Base-by-base conservation (phyloP, 2,888 invertebrate species). In the Heliconius ethilla region DNA sequence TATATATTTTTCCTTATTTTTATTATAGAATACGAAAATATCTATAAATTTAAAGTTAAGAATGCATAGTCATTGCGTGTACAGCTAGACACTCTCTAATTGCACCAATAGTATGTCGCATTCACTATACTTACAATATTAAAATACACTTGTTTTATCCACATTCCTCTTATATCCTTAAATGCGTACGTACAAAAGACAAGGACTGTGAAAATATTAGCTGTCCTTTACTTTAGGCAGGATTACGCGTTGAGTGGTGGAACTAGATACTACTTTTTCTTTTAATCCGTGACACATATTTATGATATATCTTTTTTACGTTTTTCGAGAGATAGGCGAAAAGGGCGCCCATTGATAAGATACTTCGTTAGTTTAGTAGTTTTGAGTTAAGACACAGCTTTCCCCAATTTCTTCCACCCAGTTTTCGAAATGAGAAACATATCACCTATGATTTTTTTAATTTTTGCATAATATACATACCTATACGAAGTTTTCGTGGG, bases 231-330 rank as follows among this genome's bases (percentile, higher is more conserved):
- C 69, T 69, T 40, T 15, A 45, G 37, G 25, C 15, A 40, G 69
- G 40, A 69, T 69, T 69, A 69, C 69, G 15, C 40, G 25, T 69
- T 40, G 40, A 69, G 40, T 69, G 40, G 27, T 69, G 15, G 37
- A 13, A 69, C 40, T 25, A 40, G 69, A 69, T 45, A 69, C 15
- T 25, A 40, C 25, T 15, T 45, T 69, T 69, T 40, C 25, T 69
- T 25, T 13, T 69, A 69, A 69, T 69, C 69, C 40, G 25, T 69
- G 18, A 15, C 18, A 27, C 45, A 69, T 69, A 67, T 40, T 45
- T 27, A 25, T 45, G 1, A 6, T 3, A 25, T 18, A 45, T 18
- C 18, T 69, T 40, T 69, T 13, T 59, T 45, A 25, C 22, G 18
- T 6, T 25, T 11, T 15, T 0, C 0, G 22, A 22, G 22, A 59